Base-by-base conservation (phyloP, 2,888 invertebrate genomes). In the Dione vanillae region DNA sequence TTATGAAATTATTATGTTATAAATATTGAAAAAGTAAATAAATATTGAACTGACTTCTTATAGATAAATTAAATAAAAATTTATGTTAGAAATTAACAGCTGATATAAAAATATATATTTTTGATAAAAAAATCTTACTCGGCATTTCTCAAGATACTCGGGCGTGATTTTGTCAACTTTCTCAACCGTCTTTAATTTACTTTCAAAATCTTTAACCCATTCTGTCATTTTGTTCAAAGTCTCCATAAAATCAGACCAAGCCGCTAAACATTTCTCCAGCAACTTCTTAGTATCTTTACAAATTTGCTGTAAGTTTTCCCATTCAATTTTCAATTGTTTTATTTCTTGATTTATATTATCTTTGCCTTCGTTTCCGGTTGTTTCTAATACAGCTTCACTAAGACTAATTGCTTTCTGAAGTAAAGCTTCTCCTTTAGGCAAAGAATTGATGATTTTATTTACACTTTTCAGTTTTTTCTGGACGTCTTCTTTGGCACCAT, bases 331-430 rank as follows among this genome's bases (percentile, higher is more conserved):
- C 45, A 98, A 84, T 79, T 97, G 96, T 74, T 96, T 96, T 9
- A 97, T 96, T 85, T 98, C 98, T 81, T 97, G 96, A 59, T 95
- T 95, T 12, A 98, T 96, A 19, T 94, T 94, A 74, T 97, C 97
- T 84, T 97, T 96, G 7, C 98, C 97, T 88, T 98, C 97, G 59
- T 94, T 95, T 0, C 97, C 97, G 5, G 97, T 97, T 0, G 96
- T 96, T 78, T 95, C 94, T 75, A 96, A 94, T 0, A 98, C 96
- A 11, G 95, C 94, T 78, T 96, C 95, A 74, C 97, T 97, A 0
- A 96, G 88, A 79, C 96, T 95, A 16, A 96, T 95, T 0, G 96
- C 96, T 78, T 95, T 96, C 52, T 96, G 95, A 0, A 98, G 94
- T 47, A 97, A 83, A 1, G 94, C 94, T 82, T 96, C 96, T 3